These are phyloP conservation scores for Hemicordylus capensis DNA, from an alignment of 2,113 vertebrate species.

Conservation along the genomic window DNA sequence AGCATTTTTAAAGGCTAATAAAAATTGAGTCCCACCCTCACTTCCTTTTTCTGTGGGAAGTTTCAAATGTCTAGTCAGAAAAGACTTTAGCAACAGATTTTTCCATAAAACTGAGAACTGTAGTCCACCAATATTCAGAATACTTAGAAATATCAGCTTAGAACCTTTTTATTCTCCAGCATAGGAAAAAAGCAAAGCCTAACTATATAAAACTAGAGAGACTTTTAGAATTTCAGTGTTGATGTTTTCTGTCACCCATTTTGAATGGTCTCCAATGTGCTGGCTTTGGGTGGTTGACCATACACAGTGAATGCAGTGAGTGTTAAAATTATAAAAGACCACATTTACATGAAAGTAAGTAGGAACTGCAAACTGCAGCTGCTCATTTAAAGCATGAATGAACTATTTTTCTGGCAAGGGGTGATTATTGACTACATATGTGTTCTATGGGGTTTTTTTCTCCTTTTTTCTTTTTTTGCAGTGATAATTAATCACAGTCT, in stretches of 20 bases:
- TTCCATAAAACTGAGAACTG: background rate
- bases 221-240: constrained; percentile 1
- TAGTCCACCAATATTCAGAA: background rate
- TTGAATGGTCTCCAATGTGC: background rate
- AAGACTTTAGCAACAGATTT: background rate
- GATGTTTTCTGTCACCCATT: background rate
- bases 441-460: no score
- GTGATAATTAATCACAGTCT: no score
- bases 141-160: background rate
- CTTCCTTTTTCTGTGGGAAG: background rate
- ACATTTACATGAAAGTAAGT: constrained; percentile 30
- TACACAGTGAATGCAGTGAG: constrained; percentile 22
- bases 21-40: no score
- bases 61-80: background rate
- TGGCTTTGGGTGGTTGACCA: constrained; percentile 20
- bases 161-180: constrained; percentile 5
- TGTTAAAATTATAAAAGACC: background rate
- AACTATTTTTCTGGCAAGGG: background rate
- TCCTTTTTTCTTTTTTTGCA: background rate
- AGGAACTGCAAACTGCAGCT: constrained; percentile 47
- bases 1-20: no score
- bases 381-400: constrained; percentile 33
- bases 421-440: background rate
- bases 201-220: background rate
- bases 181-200: background rate